Evolutionary conservation across 2,113 vertebrate species (phyloP), one percentile per base, ranked within the genome.

Genomic region (rat (Rattus norvegicus)): DNA sequence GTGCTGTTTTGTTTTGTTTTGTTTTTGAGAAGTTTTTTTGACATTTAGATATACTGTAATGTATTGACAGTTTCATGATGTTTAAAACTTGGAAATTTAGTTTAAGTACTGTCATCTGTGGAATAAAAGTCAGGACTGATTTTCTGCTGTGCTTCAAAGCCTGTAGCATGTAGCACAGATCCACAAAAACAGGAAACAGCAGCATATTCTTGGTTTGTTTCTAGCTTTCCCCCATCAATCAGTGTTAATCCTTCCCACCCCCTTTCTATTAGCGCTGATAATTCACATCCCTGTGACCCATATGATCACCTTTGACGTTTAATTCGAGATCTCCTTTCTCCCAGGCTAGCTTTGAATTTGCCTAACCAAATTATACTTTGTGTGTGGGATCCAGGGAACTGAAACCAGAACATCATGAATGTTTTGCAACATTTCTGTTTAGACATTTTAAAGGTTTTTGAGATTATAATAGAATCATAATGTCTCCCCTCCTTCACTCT

Each of bases 121-220:
- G 10, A 61, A 92, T 39, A 52, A 39, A 36, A 4, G 10, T 19
- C 33, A 2, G 0, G 0, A 1, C 3, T 8, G 20, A 14, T 86
- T 16, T 61, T 47, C 47, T 54, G 2, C 19, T 75, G 65, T 2
- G 75, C 43, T 88, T 92, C 30, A 26, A 67, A 43, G 20, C 0
- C 39, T 28, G 12, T 39, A 33, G 26, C 36, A 22, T 39, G 36
- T 36, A 9, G 10, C 24, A 43, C 3, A 3, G 43, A 43, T 10
- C 26, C 75, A 43, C 28, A 33, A 36, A 91, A 30, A 33, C 12
- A 20, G 90, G 17, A 47, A 10, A 24, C 22, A 86, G 9, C 28
- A 86, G 7, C 22, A 77, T 49, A 5, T 7, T 77, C 72, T 22
- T 70, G 69, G 11, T 12, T 12, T 26, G 8, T 16, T 13, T 52